These are phyloP conservation scores for Malurus cyaneus DNA, from an alignment of 2,113 vertebrate species.

Conservation along the genomic window DNA sequence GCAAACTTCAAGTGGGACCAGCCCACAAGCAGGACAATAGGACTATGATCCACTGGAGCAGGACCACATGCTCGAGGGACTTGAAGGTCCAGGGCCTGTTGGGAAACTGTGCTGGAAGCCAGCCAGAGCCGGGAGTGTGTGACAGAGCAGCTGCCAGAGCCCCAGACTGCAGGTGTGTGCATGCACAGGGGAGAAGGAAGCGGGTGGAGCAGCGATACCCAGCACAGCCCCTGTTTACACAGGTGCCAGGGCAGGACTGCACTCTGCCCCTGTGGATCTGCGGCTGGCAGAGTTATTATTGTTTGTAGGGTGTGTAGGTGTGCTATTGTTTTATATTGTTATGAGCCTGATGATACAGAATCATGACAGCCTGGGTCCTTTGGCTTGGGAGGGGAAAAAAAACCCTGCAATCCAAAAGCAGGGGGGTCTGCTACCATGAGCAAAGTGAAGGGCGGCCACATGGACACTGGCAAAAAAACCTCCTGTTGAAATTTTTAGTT, in stretches of 20 bases:
- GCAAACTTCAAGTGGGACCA: background rate
- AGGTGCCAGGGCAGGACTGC: background rate
- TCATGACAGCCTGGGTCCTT: background rate
- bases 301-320: accelerated
- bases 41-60: background rate
- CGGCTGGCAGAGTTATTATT: background rate
- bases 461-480: accelerated
- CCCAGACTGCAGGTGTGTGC: accelerated
- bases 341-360: background rate
- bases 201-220: accelerated
- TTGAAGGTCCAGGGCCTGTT: background rate
- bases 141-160: background rate
- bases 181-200: background rate
- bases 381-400: background rate
- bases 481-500: background rate
- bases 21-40: background rate
- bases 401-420: background rate
- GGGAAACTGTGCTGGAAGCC: background rate
- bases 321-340: background rate
- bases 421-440: background rate
- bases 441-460: background rate
- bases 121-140: background rate
- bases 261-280: background rate
- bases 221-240: background rate
- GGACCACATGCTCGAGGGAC: background rate